Evolutionary conservation across 1,140 invertebrate genomes (phyloP), one percentile per base, ranked within the genome.

Genomic region (Cryptotermes secundus): DNA sequence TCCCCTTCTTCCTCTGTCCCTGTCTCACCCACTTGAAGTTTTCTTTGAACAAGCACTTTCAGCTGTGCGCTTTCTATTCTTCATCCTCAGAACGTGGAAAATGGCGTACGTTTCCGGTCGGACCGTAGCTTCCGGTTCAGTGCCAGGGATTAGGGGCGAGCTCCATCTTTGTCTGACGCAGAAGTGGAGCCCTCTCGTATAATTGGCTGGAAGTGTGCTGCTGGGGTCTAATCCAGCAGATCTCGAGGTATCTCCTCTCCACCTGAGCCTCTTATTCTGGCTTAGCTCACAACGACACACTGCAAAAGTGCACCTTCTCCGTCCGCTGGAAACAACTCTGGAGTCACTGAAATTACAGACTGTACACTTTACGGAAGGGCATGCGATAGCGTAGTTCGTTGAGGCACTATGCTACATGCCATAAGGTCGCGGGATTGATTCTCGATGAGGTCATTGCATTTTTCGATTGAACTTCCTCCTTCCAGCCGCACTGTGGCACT

Each of bases 51-150:
- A 31, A 31, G 26, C n/a, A 72, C 35, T 38, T 59, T 59, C 53
- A 31, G 1, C 7, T 31, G 6, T 16, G 4, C 4, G 26, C n/a
- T n/a, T n/a, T 72, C 59, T 72, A n/a, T 72, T 72, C 26, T 72
- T 31, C 59, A 26, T 72, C 59, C 59, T 31, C 59, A 72, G 59
- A 72, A 72, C 59, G 59, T 81, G 80, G 80, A 81, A 81, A 81
- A 81, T 81, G 80, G 34, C 80, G 80, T 10, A 45, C 80, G 42
- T 81, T 81, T 81, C 80, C 80, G 80, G 80, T 81, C 34, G n/a
- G 72, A 59, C 35, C n/a, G 34, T 22, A 34, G 34, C 34, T 83
- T 49, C 49, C 49, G 36, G 49, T 42, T 83, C 36, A 53, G 10
- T 9, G 26, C 45, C n/a, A 49, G 38, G 36, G 49, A 83, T 83